A percentile compares a stretch with the other conserved stretches of the same genome.
phyloP scores from a whole-genome alignment of 2,113 vertebrate species.

The Tragelaphus buxtoni region DNA sequence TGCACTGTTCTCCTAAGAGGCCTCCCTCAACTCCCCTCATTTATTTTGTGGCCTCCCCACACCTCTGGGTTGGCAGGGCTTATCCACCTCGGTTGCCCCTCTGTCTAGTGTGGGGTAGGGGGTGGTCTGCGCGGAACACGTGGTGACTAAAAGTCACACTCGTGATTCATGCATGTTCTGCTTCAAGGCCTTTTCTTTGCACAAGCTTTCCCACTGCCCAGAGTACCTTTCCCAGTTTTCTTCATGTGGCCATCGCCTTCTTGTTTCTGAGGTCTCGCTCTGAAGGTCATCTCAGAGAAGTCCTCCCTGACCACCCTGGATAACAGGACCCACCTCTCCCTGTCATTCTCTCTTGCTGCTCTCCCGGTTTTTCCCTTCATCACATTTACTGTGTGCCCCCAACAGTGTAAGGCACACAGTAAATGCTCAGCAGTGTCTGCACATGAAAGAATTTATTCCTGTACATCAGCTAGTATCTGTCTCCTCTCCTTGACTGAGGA shows the following conservation, averaged over 20 bases:
- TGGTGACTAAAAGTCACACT: background rate
- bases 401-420: background rate
- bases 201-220: background rate
- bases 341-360: background rate
- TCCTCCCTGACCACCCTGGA: background rate
- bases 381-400: background rate
- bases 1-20: background rate
- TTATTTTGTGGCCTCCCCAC: background rate
- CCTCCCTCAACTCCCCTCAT: background rate
- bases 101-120: background rate
- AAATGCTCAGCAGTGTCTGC: background rate
- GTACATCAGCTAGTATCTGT: background rate
- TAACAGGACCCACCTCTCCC: background rate
- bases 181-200: background rate
- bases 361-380: background rate
- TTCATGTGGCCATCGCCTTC: background rate
- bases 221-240: background rate
- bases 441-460: background rate
- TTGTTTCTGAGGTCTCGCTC: background rate
- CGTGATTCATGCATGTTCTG: fast-evolving
- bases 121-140: background rate
- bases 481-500: background rate
- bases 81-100: fast-evolving
- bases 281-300: background rate
- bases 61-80: background rate